Evolutionary conservation across 2,113 vertebrate species (phyloP), one percentile per base, ranked within the genome.

Genomic region (Heliornis fulica): DNA sequence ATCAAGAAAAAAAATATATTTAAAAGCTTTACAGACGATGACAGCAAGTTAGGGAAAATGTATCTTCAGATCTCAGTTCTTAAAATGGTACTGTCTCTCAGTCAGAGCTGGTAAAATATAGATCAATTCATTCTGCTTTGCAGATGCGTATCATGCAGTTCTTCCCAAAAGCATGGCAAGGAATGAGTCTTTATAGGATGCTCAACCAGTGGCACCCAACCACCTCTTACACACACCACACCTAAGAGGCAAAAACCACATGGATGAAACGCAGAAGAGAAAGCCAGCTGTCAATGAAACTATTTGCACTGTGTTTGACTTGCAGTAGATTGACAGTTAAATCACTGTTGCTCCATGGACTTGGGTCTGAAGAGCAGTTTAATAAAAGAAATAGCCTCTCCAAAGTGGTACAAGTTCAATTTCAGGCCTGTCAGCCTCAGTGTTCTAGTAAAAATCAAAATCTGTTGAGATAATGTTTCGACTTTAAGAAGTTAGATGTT

Each of bases 371-470:
- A 95, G 78, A 38, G 57, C 25, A 68, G 59, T 74, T 94, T 94
- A 91, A 66, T 70, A 93, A 69, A 79, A 89, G 34, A 79, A 91
- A 96, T 50, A 70, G 29, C 46, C 71, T 83, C 60, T 92, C 45
- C 21, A 56, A 64, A 64, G 41, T 48, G 38, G 31, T 78, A 7
- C 6, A 85, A 85, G 70, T 81, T 96, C 64, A 91, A 89, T 94
- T 95, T 83, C 64, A 86, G 45, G 63, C 38, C 60, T 81, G 36
- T 79, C 80, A 93, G 66, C 71, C 25, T 94, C 64, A 45, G 32
- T 11, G 36, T 75, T 87, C 36, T 45, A 46, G 65, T 72, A 71
- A 96, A 94, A 95, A 89, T 79, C 56, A 94, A 81, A 79, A 93
- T 41, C 57, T 88, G n/a, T 70, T 48, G 26, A 83, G 63, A 72